phyloP scores from a whole-genome alignment of 2,797 vertebrate genomes.

The Poeciliopsis paucimaculata region DNA sequence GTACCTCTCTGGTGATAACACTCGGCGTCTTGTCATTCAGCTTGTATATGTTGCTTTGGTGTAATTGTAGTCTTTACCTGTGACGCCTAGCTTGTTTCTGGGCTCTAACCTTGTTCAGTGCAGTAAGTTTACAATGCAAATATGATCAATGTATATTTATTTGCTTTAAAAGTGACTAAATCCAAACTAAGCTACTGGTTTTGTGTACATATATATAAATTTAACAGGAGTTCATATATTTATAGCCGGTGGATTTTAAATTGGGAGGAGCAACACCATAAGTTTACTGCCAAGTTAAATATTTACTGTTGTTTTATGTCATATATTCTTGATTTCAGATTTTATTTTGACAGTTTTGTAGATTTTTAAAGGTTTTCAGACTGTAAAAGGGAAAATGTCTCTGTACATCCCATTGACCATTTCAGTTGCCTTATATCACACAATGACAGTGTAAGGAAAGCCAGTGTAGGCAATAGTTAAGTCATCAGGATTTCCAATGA shows the following conservation, averaged over 20 bases:
- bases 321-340: slow-evolving; percentile 31
- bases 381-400: slow-evolving; percentile 65
- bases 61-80: slow-evolving; percentile 52
- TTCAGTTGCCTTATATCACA: slow-evolving; percentile 74
- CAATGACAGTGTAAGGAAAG: slow-evolving; percentile 44
- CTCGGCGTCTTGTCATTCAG: slow-evolving; percentile 41
- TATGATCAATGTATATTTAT: slow-evolving; percentile 62
- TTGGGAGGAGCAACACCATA: slow-evolving; percentile 26
- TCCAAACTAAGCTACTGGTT: slow-evolving; percentile 67
- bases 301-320: slow-evolving; percentile 49
- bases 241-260: slow-evolving; percentile 41
- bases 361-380: slow-evolving; percentile 54
- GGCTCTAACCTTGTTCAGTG: slow-evolving; percentile 53
- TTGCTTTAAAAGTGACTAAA: slow-evolving; percentile 57
- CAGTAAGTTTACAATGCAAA: slow-evolving; percentile 55
- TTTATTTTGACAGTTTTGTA: slow-evolving; percentile 58
- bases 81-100: slow-evolving; percentile 51
- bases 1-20: slow-evolving; percentile 50
- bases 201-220: slow-evolving; percentile 61
- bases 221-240: slow-evolving; percentile 48
- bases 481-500: slow-evolving; percentile 61
- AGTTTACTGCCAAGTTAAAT: slow-evolving; percentile 63
- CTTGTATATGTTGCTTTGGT: slow-evolving; percentile 59
- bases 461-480: slow-evolving; percentile 38
- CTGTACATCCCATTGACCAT: slow-evolving; percentile 57